These are phyloP conservation scores for Caenorhabditis uteleia DNA, from an alignment of 2,888 invertebrate species.

Conservation along the genomic window DNA sequence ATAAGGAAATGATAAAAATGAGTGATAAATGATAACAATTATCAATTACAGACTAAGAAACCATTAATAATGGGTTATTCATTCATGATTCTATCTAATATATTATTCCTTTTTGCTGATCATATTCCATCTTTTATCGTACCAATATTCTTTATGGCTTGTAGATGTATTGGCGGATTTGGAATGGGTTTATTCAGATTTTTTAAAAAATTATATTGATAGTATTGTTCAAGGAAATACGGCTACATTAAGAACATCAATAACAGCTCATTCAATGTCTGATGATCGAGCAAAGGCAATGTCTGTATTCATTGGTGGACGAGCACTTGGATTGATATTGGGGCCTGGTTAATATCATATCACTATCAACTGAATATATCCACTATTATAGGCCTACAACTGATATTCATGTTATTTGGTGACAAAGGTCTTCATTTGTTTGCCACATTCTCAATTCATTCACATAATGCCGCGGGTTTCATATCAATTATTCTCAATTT, in stretches of 20 bases:
- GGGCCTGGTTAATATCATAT: no score
- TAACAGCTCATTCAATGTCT: conserved; percentile 21
- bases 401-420: conserved; percentile 20
- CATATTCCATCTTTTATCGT: conserved; percentile 12
- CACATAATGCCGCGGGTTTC: conserved; percentile 28
- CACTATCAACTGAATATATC: no score
- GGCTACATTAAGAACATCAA: conserved; percentile 14
- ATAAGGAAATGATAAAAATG: conserved; percentile 16
- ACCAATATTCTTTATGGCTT: conserved; percentile 16
- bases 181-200: conserved; percentile 19
- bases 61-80: conserved; percentile 15
- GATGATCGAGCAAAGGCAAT: conserved; percentile 32
- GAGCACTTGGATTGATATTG: conserved; percentile 19
- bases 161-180: conserved; percentile 23
- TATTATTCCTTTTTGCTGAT: conserved; percentile 20
- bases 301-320: conserved; percentile 27
- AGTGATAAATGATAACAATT: no score
- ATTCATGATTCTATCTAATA: conserved; percentile 12
- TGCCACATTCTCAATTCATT: conserved; percentile 15
- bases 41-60: conserved; percentile 17
- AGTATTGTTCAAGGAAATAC: conserved; percentile 28
- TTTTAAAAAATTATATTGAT: background rate
- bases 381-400: no score
- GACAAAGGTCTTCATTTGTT: conserved; percentile 17
- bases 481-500: conserved; percentile 20